Conservation (phyloP, 2,797 vertebrate genomes). For the Thunnus albacares region DNA sequence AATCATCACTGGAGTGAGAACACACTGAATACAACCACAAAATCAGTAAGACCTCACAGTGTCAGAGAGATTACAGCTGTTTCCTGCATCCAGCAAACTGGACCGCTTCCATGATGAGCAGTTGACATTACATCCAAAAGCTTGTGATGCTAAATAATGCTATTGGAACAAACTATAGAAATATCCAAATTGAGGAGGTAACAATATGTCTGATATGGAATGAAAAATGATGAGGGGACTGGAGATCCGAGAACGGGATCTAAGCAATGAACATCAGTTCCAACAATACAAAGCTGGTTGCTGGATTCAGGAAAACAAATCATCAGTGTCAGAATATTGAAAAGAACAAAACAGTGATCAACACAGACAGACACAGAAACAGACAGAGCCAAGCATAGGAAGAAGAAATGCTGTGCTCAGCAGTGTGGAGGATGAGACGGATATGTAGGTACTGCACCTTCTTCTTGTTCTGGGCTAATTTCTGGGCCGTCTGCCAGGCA, state of each 20-base stretch:
- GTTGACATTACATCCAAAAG: too few relatives aligned
- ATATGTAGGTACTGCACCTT: slow-evolving; percentile 93
- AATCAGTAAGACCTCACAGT: neutral
- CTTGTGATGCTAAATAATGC: too few relatives aligned
- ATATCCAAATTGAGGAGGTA: neutral
- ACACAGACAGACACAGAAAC: slow-evolving; percentile 19
- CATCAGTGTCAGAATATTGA: neutral
- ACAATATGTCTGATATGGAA: slow-evolving; percentile 22
- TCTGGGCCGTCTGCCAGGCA: slow-evolving; percentile 97
- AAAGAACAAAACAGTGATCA: neutral
- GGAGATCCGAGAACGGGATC: neutral
- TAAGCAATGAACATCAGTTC: neutral
- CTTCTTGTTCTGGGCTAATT: slow-evolving; percentile 98
- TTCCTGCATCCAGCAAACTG: slow-evolving; percentile 43
- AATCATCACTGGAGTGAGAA: slow-evolving; percentile 3
- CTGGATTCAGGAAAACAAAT: slow-evolving; percentile 54
- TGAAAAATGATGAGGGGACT: slow-evolving; percentile 2
- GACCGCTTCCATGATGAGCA: neutral
- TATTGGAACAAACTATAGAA: too few relatives aligned
- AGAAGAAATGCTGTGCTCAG: neutral
- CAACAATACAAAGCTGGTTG: slow-evolving; percentile 7
- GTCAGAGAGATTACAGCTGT: neutral
- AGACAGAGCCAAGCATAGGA: slow-evolving; percentile 9
- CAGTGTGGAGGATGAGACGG: neutral
- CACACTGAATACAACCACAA: slow-evolving; percentile 6